These are phyloP conservation scores for Sinonovacula constricta DNA, from an alignment of 1,140 invertebrate species.

Conservation along the genomic window DNA sequence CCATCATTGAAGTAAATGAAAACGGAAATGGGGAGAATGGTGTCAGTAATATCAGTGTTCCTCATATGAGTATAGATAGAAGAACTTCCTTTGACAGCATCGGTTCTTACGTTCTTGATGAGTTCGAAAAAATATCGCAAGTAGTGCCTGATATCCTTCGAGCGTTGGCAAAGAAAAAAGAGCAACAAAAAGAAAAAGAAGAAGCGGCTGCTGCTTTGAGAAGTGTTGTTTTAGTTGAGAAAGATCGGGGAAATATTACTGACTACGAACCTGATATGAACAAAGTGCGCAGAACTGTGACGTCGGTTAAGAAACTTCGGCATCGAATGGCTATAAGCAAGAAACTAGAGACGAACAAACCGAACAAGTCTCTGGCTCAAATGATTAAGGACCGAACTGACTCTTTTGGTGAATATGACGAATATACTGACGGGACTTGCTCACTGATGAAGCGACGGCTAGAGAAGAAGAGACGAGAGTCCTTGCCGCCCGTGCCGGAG, in stretches of 20 bases:
- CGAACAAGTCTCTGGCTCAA: constrained; percentile 55
- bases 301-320: constrained; percentile 60
- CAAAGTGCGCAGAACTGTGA: constrained; percentile 57
- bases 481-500: constrained; percentile 20
- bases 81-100: constrained; percentile 22
- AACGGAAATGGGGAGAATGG: not conserved
- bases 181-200: constrained; percentile 42
- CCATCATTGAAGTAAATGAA: constrained; percentile 5
- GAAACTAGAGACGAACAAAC: constrained; percentile 51
- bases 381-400: constrained; percentile 58
- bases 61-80: not conserved
- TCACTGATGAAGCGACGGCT: constrained; percentile 64
- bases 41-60: not conserved
- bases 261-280: constrained; percentile 58
- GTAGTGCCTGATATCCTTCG: constrained; percentile 64
- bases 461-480: constrained; percentile 57
- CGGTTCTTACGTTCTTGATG: constrained; percentile 63
- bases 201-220: constrained; percentile 15
- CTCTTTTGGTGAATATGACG: constrained; percentile 48
- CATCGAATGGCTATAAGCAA: constrained; percentile 62
- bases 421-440: constrained; percentile 67
- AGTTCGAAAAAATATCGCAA: constrained; percentile 63
- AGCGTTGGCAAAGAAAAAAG: constrained; percentile 61
- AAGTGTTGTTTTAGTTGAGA: constrained; percentile 31
- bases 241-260: constrained; percentile 10